These are phyloP conservation scores for Eupithecia subfuscata DNA, from an alignment of 2,888 invertebrate species.

Conservation along the genomic window DNA sequence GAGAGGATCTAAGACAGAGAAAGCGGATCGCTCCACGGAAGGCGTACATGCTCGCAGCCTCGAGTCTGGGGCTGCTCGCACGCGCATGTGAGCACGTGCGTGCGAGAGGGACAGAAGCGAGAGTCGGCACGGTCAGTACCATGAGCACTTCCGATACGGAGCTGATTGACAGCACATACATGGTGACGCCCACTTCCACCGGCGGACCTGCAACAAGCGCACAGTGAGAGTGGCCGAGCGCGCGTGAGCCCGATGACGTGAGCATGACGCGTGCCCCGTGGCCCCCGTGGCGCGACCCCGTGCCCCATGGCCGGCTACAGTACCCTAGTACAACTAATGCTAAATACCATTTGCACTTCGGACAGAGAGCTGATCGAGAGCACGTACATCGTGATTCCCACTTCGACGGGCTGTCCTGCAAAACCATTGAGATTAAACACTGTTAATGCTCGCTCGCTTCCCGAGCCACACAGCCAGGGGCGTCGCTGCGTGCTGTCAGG, in stretches of 20 bases:
- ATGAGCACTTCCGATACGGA: slow-evolving; percentile 99
- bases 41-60: slow-evolving; percentile 80
- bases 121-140: slow-evolving; percentile 86
- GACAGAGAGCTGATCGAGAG: slow-evolving; percentile 93
- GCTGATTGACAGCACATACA: slow-evolving; percentile 99
- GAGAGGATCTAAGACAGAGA: slow-evolving; percentile 52
- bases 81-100: slow-evolving; percentile 14
- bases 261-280: slow-evolving; percentile 11
- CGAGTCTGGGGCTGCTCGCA: slow-evolving; percentile 79
- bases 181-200: slow-evolving; percentile 98
- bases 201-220: slow-evolving; percentile 94
- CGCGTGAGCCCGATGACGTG: slow-evolving; percentile 38
- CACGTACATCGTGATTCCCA: slow-evolving; percentile 93
- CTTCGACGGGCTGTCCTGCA: slow-evolving; percentile 91
- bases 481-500: background rate
- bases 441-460: slow-evolving; percentile 3
- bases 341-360: slow-evolving; percentile 89
- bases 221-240: slow-evolving; percentile 89
- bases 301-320: slow-evolving; percentile 31
- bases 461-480: slow-evolving; percentile 3
- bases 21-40: slow-evolving; percentile 55
- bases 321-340: slow-evolving; percentile 29
- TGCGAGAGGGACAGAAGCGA: slow-evolving; percentile 53
- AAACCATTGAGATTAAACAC: slow-evolving; percentile 46
- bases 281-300: background rate